These are phyloP conservation scores for Neodon shergylaensis DNA, from an alignment of 2,113 vertebrate genomes.

Conservation along the genomic window DNA sequence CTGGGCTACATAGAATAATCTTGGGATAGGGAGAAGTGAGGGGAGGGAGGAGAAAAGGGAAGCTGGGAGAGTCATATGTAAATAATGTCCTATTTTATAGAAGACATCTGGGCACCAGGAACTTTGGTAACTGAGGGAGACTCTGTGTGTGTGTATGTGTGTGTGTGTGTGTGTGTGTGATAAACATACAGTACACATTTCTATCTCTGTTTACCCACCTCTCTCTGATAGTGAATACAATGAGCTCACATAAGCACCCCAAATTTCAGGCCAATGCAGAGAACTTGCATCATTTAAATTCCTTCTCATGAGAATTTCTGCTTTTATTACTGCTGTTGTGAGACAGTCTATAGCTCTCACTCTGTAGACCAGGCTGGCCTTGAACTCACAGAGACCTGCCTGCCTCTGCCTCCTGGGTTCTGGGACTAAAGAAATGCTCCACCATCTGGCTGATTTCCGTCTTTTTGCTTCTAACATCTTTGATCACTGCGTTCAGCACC, in stretches of 20 bases:
- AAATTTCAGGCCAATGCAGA: neutral
- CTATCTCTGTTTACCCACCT: neutral
- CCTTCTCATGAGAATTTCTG: neutral
- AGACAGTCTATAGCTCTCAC: neutral
- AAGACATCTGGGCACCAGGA: neutral
- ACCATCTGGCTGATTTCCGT: neutral
- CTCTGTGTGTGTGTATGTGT: neutral
- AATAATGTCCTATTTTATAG: neutral
- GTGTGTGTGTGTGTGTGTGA: no score
- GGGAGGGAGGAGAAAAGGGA: neutral
- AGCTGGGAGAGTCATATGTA: no score
- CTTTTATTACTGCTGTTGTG: neutral
- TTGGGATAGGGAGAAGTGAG: neutral
- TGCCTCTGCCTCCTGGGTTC: neutral
- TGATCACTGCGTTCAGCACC: neutral
- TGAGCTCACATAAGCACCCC: neutral
- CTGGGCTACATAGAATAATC: neutral
- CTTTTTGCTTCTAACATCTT: neutral
- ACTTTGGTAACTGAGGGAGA: neutral
- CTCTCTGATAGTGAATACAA: neutral
- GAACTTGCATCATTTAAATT: neutral
- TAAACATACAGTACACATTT: fast-evolving
- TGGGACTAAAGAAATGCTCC: neutral
- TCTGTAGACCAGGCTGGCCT: neutral
- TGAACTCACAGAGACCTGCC: neutral